Evolutionary conservation across 2,797 vertebrate genomes (phyloP).

Genomic region (Epinephelus awoara): DNA sequence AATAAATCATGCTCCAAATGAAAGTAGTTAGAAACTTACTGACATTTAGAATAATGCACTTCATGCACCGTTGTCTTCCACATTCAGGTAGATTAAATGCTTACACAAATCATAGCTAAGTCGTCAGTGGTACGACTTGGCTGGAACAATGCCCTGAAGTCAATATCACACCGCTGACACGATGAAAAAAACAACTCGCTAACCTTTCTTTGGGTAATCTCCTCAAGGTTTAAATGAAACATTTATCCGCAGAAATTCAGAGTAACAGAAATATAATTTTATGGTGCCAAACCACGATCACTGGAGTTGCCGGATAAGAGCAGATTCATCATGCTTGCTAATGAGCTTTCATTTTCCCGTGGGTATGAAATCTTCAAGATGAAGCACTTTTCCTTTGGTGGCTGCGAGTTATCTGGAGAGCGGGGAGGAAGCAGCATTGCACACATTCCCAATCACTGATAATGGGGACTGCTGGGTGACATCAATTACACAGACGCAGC

Average conservation of each 20-base stretch:
- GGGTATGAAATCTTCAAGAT: conserved; percentile 56
- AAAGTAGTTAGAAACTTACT: conserved; percentile 36
- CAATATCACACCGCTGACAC: conserved; percentile 24
- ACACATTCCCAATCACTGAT: conserved; percentile 64
- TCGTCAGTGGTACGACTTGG: conserved; percentile 41
- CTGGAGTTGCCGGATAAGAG: conserved; percentile 42
- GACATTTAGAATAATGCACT: conserved; percentile 65
- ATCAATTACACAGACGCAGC: conserved; percentile 71
- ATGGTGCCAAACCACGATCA: conserved; percentile 37
- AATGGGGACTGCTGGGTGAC: conserved; percentile 64
- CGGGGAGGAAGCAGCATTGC: conserved; percentile 55
- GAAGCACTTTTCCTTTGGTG: conserved; percentile 50
- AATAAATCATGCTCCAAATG: conserved; percentile 49
- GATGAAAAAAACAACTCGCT: conserved; percentile 23
- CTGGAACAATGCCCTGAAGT: conserved; percentile 56
- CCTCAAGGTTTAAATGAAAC: conserved; percentile 27
- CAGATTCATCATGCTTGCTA: conserved; percentile 60
- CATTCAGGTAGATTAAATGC: conserved; percentile 37
- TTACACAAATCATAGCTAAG: conserved; percentile 55
- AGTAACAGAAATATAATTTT: conserved; percentile 51
- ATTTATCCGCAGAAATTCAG: conserved; percentile 48
- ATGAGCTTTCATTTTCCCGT: conserved; percentile 53
- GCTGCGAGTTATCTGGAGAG: conserved; percentile 60
- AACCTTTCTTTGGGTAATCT: conserved; percentile 31
- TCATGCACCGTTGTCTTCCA: conserved; percentile 38